Percentiles rank a stretch among this genome's conserved stretches.
Conservation (phyloP, 2,888 invertebrate species). For the Leptinotarsa tumamoca region DNA sequence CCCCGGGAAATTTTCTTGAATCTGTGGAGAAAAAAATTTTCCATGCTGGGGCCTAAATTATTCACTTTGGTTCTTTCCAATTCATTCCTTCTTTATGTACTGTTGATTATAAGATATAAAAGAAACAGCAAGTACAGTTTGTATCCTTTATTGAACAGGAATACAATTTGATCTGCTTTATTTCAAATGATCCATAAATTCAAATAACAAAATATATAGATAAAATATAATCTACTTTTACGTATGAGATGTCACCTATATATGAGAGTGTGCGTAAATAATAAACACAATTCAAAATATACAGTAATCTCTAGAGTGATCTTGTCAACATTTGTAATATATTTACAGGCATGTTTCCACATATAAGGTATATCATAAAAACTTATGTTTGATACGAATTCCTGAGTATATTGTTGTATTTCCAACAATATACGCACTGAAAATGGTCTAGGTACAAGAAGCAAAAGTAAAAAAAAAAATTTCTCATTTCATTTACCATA, state of each 20-base stretch:
- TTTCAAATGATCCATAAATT: constrained; percentile 34
- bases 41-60: too few species aligned
- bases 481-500: too few species aligned
- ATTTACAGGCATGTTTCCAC: neutral
- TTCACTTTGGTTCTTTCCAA: too few species aligned
- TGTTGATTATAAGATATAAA: neutral
- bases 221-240: constrained; percentile 40
- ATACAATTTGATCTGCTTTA: constrained; percentile 40
- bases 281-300: constrained; percentile 15
- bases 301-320: neutral
- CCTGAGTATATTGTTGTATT: too few species aligned
- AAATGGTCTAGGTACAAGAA: too few species aligned
- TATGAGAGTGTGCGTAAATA: constrained; percentile 29
- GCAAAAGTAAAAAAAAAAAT: too few species aligned
- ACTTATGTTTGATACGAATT: too few species aligned
- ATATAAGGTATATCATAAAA: neutral
- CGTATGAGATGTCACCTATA: constrained; percentile 37
- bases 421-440: too few species aligned
- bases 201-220: constrained; percentile 51
- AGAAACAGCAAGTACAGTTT: neutral
- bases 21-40: too few species aligned
- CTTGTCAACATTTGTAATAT: constrained; percentile 12
- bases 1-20: too few species aligned
- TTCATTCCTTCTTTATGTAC: too few species aligned
- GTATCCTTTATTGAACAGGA: constrained; percentile 24